These are phyloP conservation scores for Gephyroberyx darwinii DNA, from an alignment of 2,797 vertebrate species.

Conservation along the genomic window DNA sequence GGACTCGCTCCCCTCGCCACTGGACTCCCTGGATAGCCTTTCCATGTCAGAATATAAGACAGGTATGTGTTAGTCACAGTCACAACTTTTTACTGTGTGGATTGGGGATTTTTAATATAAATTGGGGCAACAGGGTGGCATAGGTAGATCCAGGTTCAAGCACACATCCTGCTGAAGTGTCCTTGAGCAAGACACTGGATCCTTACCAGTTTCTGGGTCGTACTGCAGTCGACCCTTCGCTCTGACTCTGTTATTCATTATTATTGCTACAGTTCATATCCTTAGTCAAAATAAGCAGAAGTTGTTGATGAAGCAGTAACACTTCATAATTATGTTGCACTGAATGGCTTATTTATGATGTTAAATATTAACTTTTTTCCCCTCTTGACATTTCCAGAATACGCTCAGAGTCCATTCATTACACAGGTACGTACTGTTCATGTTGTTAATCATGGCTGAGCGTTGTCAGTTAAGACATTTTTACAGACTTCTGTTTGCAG, in stretches of 20 bases:
- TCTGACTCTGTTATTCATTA: no score
- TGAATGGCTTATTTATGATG: background rate
- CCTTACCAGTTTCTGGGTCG: no score
- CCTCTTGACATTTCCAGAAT: constrained; percentile 52
- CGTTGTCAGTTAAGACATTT: background rate
- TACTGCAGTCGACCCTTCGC: no score
- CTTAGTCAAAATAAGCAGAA: background rate
- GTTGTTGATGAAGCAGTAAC: background rate
- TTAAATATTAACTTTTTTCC: constrained; percentile 10
- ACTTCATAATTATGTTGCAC: background rate
- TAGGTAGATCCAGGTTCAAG: no score
- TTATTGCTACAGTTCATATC: no score
- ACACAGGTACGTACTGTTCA: constrained; percentile 62
- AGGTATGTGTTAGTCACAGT: constrained; percentile 77
- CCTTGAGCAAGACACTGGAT: no score
- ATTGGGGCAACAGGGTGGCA: no score
- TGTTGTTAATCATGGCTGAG: constrained; percentile 4
- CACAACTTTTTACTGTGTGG: background rate
- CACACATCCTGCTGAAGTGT: no score
- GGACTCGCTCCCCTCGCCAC: constrained; percentile 80
- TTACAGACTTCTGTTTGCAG: background rate
- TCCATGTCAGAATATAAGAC: constrained; percentile 87
- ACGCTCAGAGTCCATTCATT: constrained; percentile 66
- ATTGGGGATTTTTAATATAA: no score
- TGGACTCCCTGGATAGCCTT: constrained; percentile 88